These are phyloP conservation scores for Argya squamiceps DNA, from an alignment of 2,797 vertebrate genomes.

Conservation along the genomic window DNA sequence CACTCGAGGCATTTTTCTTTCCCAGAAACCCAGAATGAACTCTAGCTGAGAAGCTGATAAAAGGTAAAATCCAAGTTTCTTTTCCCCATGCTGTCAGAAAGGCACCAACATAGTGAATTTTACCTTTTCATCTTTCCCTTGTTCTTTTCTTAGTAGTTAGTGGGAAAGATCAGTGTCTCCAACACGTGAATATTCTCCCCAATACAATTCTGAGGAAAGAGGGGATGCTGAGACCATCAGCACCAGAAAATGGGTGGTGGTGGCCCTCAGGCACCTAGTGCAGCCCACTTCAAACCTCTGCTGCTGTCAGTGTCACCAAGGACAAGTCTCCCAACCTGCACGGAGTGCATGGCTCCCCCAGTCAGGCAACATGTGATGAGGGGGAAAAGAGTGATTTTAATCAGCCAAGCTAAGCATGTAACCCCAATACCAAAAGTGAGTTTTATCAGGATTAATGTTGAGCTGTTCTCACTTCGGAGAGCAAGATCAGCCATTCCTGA, in stretches of 20 bases:
- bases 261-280: neutral
- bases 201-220: neutral
- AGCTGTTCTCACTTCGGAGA: neutral
- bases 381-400: neutral
- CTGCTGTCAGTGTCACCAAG: neutral
- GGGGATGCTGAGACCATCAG: neutral
- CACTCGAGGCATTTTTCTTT: neutral
- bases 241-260: neutral
- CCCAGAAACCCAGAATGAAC: neutral
- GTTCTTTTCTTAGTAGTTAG: neutral
- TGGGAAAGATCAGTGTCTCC: neutral
- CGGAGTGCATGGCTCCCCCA: fast-evolving
- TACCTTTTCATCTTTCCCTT: neutral
- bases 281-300: neutral
- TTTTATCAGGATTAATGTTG: neutral
- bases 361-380: neutral
- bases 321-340: neutral
- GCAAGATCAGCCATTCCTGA: neutral
- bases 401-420: neutral
- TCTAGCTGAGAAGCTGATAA: neutral
- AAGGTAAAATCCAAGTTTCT: neutral
- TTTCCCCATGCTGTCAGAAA: neutral
- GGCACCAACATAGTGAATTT: neutral
- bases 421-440: neutral
- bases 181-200: neutral